Evolutionary conservation across 2,888 invertebrate genomes (phyloP), one percentile per base, ranked within the genome.

Genomic region (Lacanobia wlatinum): DNA sequence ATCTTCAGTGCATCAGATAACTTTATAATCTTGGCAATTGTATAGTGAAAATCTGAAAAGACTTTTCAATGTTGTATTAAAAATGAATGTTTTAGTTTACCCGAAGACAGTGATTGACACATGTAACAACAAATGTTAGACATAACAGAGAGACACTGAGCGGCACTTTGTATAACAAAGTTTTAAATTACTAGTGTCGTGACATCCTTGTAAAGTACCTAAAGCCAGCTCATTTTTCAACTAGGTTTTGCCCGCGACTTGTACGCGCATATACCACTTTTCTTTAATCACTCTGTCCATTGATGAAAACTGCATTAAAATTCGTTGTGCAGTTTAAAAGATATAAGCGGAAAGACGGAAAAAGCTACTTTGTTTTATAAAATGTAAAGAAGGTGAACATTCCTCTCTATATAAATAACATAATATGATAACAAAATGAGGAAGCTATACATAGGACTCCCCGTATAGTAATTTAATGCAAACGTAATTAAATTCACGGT

Each of bases 401-500:
- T 50, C 43, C 10, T 9, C 50, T n/a, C 48, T n/a, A 48, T 10
- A 0, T 38, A 38, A 59, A 63, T 48, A 63, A 40, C 38, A 53
- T 70, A 59, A 40, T 55, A 59, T 70, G 62, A 43, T n/a, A 43
- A 50, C 18, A 66, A 75, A 59, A 66, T 46, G 16, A 70, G 43
- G 52, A 63, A 65, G 55, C 50, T 70, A 46, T 65, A 46, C 40
- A 55, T 60, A 69, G 23, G 59, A 28, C 46, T 43, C 12, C 43
- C 52, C 63, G 59, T 73, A 65, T 76, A 70, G 66, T 70, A 80
- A 75, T 74, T 74, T 72, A 80, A 83, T 73, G 66, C 58, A 73
- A 74, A 80, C 65, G 56, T 84, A 84, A 73, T 80, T 72, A 84
- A 83, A 80, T 73, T 64, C 64, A 70, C 70, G 68, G 76, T 76